Evolutionary conservation across 2,888 invertebrate genomes (phyloP).

Genomic region (Lasioglossum leucozonium): DNA sequence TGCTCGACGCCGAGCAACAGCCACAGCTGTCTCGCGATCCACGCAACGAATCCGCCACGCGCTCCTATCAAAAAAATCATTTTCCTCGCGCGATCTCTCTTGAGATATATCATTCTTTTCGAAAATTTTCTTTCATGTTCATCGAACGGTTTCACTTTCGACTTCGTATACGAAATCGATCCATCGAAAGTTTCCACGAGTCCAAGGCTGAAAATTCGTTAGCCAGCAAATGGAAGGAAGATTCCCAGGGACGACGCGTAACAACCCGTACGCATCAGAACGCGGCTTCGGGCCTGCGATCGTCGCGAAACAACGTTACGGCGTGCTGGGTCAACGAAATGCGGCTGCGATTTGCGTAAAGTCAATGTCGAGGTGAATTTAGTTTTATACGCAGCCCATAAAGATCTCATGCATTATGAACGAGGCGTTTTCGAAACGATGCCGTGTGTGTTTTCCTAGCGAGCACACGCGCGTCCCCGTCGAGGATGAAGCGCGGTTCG

Average conservation of each 20-base stretch:
- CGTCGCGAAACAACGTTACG: conserved; percentile 11
- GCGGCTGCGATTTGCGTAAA: conserved; percentile 52
- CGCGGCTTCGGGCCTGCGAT: neutral
- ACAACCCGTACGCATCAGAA: neutral
- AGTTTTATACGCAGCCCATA: conserved; percentile 34
- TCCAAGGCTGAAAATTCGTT: neutral
- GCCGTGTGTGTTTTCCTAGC: conserved; percentile 23
- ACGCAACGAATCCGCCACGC: neutral
- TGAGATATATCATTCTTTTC: too few relatives aligned
- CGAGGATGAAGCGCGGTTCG: neutral
- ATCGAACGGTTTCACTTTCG: too few relatives aligned
- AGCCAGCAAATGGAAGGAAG: neutral
- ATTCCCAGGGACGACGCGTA: neutral
- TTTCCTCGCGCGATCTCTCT: neutral
- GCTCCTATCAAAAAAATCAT: neutral
- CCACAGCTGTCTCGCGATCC: neutral
- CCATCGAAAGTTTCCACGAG: neutral
- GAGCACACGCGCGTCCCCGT: neutral
- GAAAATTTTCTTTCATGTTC: neutral
- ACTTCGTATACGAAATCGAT: neutral
- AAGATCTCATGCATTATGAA: conserved; percentile 58
- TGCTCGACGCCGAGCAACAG: conserved; percentile 1
- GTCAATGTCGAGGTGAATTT: conserved; percentile 58
- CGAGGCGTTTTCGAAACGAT: conserved; percentile 22
- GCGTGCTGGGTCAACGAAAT: conserved; percentile 61